Evolutionary conservation across 2,797 vertebrate species (phyloP).

Genomic region (Halcyon badia): DNA sequence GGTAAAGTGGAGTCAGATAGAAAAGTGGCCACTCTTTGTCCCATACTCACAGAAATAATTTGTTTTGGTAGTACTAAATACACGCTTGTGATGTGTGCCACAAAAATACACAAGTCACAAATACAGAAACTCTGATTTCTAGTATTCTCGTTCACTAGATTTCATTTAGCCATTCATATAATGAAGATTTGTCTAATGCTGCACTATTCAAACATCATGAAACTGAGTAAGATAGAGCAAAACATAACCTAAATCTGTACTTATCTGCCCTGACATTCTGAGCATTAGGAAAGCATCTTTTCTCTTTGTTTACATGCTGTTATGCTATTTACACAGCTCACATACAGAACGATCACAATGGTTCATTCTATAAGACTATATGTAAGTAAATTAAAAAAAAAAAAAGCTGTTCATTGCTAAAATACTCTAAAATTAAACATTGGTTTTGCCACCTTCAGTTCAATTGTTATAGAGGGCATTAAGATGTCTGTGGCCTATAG

Average conservation of each 20-base stretch:
- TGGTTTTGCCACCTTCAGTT: neutral
- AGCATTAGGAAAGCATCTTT: neutral
- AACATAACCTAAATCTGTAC: neutral
- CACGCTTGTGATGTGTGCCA: neutral
- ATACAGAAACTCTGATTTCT: neutral
- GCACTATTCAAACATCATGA: neutral
- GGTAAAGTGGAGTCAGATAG: neutral
- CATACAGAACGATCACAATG: neutral
- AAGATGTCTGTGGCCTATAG: neutral
- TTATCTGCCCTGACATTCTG: neutral
- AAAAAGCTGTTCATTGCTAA: neutral
- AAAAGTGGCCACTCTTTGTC: neutral
- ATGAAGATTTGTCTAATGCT: neutral
- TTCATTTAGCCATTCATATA: neutral
- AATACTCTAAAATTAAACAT: neutral
- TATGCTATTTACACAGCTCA: neutral
- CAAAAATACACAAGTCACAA: neutral
- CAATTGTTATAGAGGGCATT: neutral
- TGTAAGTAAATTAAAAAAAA: accelerated
- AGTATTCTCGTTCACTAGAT: neutral
- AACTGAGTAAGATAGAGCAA: neutral
- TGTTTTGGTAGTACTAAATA: neutral
- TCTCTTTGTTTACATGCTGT: neutral
- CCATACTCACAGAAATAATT: neutral
- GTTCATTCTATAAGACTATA: neutral